Base-by-base conservation (phyloP, 2,113 vertebrate genomes). In the Mormoops blainvillei region DNA sequence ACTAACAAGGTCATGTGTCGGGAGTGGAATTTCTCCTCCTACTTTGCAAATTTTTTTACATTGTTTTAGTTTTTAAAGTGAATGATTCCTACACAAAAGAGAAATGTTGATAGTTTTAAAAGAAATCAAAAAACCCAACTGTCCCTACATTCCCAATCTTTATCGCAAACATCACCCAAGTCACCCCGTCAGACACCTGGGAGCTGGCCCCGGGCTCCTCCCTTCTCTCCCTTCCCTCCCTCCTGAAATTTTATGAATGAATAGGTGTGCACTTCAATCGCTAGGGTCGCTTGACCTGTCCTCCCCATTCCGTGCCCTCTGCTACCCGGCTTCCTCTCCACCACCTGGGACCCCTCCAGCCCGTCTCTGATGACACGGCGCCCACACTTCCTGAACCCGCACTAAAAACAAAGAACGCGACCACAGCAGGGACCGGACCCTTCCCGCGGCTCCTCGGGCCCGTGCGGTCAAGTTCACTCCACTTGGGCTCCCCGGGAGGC, bases 401-500 rank as follows among this genome's bases (percentile, higher is more conserved):
- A 11, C n/a, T n/a, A 5, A 20, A 33, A n/a, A 67, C 65, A 5
- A 76, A 73, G 65, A 14, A 2, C 61, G 1, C 24, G 6, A 5
- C 38, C 85, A 31, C 15, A 13, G 26, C 58, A 19, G 22, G 16
- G 6, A 77, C 13, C 5, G 0, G 3, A 1, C 36, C 28, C 26
- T 36, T 4, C 18, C 28, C 52, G 1, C 3, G 13, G 10, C 2
- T 18, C 85, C 73, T 38, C 19, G 11, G 16, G n/a, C 14, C 24
- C 38, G 3, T 5, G n/a, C 18, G 12, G 0, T 0, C 1, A 1
- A 12, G 22, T 81, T 15, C 14, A 38, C 0, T 45, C 36, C 1
- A 24, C 33, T 15, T 3, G 3, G 41, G 4, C 61, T 31, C 63
- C 38, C 45, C 18, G 3, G 33, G 43, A 36, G 5, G 12, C 56